These are phyloP conservation scores for Tridacna gigas DNA, from an alignment of 2,888 invertebrate species.

Conservation along the genomic window DNA sequence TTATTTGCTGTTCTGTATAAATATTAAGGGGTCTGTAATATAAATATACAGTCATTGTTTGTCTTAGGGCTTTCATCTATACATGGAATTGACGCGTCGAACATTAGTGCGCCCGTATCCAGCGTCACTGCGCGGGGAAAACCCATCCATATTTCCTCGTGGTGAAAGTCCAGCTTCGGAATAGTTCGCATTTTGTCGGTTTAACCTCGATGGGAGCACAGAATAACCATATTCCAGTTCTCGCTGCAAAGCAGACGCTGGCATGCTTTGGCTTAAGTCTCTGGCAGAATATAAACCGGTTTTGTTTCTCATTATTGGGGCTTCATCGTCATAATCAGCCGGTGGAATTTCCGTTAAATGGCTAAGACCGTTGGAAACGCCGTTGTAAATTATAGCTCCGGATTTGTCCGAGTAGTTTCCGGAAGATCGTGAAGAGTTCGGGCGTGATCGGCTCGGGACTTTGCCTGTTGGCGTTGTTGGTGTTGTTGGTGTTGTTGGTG, in stretches of 20 bases:
- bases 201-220: constrained; percentile 50
- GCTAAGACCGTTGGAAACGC: constrained; percentile 10
- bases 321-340: constrained; percentile 67
- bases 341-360: constrained; percentile 68
- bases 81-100: constrained; percentile 72
- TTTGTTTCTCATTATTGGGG: constrained; percentile 58
- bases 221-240: constrained; percentile 59
- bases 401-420: constrained; percentile 60
- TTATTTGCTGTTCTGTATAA: constrained; percentile 10
- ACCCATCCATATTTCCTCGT: constrained; percentile 50
- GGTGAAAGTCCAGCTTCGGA: constrained; percentile 53
- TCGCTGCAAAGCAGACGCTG: constrained; percentile 38
- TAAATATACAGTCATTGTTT: constrained; percentile 8
- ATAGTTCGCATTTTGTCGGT: constrained; percentile 44
- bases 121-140: constrained; percentile 18
- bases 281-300: constrained; percentile 41
- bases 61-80: constrained; percentile 60
- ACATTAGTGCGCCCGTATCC: constrained; percentile 42
- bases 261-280: constrained; percentile 55
- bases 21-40: constrained; percentile 3
- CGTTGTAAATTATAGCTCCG: constrained; percentile 55
- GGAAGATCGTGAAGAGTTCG: constrained; percentile 67
- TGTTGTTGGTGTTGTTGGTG: constrained; percentile 11
- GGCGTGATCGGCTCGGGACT: constrained; percentile 57
- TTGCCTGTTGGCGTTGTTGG: not conserved